Evolutionary conservation across 1,140 invertebrate species (phyloP).

Genomic region (Pseudachorutes palmiensis): DNA sequence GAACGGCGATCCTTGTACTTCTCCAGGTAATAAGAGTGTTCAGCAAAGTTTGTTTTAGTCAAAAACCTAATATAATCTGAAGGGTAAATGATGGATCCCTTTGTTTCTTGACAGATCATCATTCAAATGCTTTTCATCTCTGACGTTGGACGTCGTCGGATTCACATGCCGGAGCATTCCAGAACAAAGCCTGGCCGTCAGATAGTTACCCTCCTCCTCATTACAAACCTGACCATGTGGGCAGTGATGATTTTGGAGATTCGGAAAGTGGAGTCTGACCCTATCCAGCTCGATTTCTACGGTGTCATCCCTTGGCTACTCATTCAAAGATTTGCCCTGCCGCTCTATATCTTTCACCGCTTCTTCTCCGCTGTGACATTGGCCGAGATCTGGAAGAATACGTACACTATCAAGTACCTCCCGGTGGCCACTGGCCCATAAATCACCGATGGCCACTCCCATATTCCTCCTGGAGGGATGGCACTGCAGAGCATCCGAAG

Average conservation of each 20-base stretch:
- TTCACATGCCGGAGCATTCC: conserved; percentile 83
- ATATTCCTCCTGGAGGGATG: conserved; percentile 3
- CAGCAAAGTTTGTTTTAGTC: too few species aligned
- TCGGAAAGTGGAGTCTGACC: conserved; percentile 34
- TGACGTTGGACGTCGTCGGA: conserved; percentile 79
- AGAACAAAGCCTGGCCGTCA: conserved; percentile 88
- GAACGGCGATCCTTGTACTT: conserved; percentile 75
- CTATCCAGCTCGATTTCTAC: conserved; percentile 77
- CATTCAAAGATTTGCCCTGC: conserved; percentile 83
- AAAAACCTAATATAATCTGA: too few species aligned
- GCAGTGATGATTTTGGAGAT: conserved; percentile 93
- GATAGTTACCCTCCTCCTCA: conserved; percentile 86
- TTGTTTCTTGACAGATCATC: conserved; percentile 59
- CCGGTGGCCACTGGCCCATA: conserved; percentile 36
- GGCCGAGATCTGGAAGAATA: conserved; percentile 96
- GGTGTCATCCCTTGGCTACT: conserved; percentile 89
- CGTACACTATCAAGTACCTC: conserved; percentile 57
- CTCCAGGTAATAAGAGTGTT: conserved; percentile 53
- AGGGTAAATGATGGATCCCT: too few species aligned
- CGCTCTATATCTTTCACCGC: conserved; percentile 91
- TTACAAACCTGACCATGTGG: conserved; percentile 92
- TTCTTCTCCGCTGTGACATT: conserved; percentile 95
- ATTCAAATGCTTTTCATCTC: conserved; percentile 90
- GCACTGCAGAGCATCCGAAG: neutral
- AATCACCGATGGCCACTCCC: conserved; percentile 1